Conservation (phyloP, 2,113 vertebrate genomes). For the Neomonachus schauinslandi region DNA sequence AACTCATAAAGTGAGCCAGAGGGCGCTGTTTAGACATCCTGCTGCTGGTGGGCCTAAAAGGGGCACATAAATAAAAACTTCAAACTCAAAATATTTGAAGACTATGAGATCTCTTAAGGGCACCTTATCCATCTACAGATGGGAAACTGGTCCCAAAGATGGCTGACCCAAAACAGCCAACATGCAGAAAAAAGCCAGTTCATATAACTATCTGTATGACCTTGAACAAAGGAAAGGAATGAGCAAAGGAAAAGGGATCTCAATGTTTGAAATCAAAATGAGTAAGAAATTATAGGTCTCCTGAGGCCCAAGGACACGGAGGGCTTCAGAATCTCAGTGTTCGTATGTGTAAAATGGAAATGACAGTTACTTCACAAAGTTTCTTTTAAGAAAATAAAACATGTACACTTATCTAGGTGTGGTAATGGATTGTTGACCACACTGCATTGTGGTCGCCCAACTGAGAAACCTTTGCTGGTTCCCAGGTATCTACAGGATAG, state of each 20-base stretch:
- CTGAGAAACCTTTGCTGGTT: neutral
- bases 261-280: neutral
- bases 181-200: neutral
- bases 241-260: neutral
- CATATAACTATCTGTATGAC: neutral
- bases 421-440: neutral
- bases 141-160: neutral
- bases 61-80: neutral
- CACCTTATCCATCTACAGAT: neutral
- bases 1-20: neutral
- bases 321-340: neutral
- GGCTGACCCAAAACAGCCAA: neutral
- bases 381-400: constrained; percentile 1
- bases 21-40: neutral
- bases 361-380: neutral
- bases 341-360: neutral
- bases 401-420: neutral
- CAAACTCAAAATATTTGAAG: neutral
- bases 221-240: neutral
- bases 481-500: neutral
- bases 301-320: neutral
- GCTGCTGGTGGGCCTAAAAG: neutral
- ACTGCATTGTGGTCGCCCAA: neutral
- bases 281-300: neutral
- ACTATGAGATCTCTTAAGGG: neutral